Evolutionary conservation across 2,797 vertebrate species (phyloP).

Genomic region (Enteromius radiatus): DNA sequence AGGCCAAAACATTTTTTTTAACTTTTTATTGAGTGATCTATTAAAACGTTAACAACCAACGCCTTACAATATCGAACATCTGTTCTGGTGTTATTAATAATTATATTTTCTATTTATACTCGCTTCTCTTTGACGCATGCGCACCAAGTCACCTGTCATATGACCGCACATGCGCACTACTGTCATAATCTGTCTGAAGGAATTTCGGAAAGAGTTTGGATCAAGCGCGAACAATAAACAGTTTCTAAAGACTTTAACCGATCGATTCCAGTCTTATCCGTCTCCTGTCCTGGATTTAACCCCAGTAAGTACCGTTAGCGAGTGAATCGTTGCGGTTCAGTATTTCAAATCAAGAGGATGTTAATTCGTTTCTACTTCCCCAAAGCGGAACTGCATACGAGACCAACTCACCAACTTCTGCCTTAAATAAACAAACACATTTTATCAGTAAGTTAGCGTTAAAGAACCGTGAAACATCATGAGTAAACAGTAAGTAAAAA

Average conservation of each 20-base stretch:
- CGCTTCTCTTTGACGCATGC: constrained; percentile 31
- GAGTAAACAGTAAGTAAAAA: constrained; percentile 59
- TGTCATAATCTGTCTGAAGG: constrained; percentile 39
- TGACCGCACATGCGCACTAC: constrained; percentile 52
- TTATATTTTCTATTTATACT: neutral
- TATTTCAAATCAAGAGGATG: constrained; percentile 20
- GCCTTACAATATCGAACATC: neutral
- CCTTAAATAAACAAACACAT: constrained; percentile 35
- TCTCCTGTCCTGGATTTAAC: neutral
- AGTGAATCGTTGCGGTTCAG: neutral
- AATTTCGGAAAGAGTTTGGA: constrained; percentile 50
- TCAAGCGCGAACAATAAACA: constrained; percentile 9
- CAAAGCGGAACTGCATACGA: constrained; percentile 53
- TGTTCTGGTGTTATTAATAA: neutral
- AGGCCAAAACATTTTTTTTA: no score
- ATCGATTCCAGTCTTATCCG: neutral
- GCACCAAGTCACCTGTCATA: constrained; percentile 34
- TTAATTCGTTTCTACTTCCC: constrained; percentile 16
- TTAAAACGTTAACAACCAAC: neutral
- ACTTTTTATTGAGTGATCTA: neutral
- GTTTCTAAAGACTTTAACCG: neutral
- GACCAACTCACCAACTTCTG: neutral
- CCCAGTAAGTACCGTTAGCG: constrained; percentile 52
- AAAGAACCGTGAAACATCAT: constrained; percentile 44
- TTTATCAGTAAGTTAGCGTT: constrained; percentile 37